These are phyloP conservation scores for Gnathonemus longibarbis DNA, from an alignment of 2,113 vertebrate genomes.

Conservation along the genomic window DNA sequence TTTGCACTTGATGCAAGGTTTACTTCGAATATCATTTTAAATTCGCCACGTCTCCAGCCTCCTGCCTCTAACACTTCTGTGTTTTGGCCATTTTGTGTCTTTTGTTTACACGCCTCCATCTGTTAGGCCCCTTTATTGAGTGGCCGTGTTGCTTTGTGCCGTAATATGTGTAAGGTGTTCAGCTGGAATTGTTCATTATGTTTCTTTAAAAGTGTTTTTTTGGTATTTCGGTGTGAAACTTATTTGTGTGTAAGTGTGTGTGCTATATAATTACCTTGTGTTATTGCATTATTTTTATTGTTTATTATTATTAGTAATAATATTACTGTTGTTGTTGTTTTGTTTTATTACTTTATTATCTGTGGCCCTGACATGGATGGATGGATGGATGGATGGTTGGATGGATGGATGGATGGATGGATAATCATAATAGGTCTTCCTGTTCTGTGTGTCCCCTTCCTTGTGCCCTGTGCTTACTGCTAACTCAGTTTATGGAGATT, in stretches of 20 bases:
- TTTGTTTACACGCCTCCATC: background rate
- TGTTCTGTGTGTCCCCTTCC: background rate
- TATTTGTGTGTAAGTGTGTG: background rate
- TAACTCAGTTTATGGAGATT: background rate
- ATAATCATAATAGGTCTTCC: background rate
- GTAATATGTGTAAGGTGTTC: background rate
- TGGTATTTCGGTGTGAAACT: background rate
- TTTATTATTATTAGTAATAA: background rate
- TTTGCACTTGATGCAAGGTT: background rate
- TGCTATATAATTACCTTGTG: background rate
- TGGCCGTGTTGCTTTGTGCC: background rate
- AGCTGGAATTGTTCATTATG: background rate
- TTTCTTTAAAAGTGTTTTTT: background rate
- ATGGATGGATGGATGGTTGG: background rate
- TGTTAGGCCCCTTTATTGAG: background rate
- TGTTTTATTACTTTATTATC: background rate
- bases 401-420: background rate
- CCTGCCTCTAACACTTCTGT: background rate
- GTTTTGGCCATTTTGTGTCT: background rate
- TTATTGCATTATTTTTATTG: background rate
- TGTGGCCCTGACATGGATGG: background rate
- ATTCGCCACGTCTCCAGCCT: background rate
- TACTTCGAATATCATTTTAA: background rate
- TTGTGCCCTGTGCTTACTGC: background rate
- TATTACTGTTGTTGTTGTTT: background rate